These are phyloP conservation scores for Desoria tigrina DNA, from an alignment of 2,888 invertebrate genomes.

Conservation along the genomic window DNA sequence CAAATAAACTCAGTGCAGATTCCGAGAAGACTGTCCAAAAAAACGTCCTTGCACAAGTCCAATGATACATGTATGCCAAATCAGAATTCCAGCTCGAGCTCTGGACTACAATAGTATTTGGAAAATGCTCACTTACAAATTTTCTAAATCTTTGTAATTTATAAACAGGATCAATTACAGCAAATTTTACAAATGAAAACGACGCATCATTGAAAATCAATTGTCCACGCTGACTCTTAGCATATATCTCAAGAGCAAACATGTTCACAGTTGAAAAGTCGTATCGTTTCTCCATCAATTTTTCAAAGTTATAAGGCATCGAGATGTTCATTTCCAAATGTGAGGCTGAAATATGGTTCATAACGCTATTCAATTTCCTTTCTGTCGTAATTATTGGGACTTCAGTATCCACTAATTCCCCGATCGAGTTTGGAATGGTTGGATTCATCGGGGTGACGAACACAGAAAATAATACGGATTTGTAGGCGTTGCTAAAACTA, in stretches of 20 bases:
- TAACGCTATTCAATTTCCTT: not conserved
- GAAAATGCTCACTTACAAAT: not conserved
- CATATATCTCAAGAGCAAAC: not conserved
- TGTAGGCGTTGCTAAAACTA: not conserved
- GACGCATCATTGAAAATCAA: not conserved
- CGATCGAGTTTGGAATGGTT: not conserved
- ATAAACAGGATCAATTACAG: not conserved
- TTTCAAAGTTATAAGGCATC: not conserved
- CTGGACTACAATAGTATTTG: not conserved
- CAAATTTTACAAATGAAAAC: not conserved
- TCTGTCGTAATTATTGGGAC: not conserved
- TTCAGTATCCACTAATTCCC: not conserved
- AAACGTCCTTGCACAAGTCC: constrained; percentile 10
- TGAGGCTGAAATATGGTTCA: not conserved
- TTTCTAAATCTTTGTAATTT: not conserved
- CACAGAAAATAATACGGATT: constrained; percentile 1
- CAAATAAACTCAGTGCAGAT: constrained; percentile 1
- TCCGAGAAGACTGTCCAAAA: not conserved
- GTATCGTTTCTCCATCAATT: not conserved
- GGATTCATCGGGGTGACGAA: not conserved
- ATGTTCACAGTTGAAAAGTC: too few species aligned
- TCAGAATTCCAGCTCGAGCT: not conserved
- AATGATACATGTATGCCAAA: constrained; percentile 9
- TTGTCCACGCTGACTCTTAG: not conserved
- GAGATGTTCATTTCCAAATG: not conserved